Conservation (phyloP, 1,140 invertebrate genomes). For the Anastatus disparis region DNA sequence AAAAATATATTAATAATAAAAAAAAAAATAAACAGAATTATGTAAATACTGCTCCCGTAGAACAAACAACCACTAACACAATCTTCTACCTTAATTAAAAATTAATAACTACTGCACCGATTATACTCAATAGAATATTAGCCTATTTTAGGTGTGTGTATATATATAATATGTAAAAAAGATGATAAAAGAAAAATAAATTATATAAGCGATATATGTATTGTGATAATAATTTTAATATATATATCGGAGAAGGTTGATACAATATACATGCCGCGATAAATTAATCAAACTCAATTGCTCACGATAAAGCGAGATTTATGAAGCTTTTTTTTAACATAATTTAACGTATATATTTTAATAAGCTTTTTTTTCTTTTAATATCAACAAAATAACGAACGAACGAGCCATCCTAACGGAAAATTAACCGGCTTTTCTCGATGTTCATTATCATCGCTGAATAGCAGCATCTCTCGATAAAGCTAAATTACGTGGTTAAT, state of each 20-base stretch:
- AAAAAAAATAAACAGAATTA: neutral
- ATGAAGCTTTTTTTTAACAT: no score
- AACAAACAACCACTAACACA: constrained; percentile 41
- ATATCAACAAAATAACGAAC: no score
- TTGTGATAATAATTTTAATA: constrained; percentile 8
- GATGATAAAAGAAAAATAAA: neutral
- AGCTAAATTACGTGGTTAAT: no score
- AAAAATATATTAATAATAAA: neutral
- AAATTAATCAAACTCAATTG: neutral
- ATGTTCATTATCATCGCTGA: no score
- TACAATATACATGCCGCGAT: no score
- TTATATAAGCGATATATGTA: no score
- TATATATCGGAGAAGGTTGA: neutral
- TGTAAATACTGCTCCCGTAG: constrained; percentile 30
- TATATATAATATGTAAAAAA: neutral
- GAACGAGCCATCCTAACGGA: no score
- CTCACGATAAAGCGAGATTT: neutral
- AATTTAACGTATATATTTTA: no score
- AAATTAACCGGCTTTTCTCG: no score
- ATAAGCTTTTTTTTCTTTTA: no score
- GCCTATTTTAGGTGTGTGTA: constrained; percentile 18
- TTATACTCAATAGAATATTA: neutral
- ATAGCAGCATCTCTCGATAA: no score
- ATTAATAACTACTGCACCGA: constrained; percentile 32
- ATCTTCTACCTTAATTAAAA: constrained; percentile 37